Base-by-base conservation (phyloP, 2,888 invertebrate species). In the Pardosa pseudoannulata region DNA sequence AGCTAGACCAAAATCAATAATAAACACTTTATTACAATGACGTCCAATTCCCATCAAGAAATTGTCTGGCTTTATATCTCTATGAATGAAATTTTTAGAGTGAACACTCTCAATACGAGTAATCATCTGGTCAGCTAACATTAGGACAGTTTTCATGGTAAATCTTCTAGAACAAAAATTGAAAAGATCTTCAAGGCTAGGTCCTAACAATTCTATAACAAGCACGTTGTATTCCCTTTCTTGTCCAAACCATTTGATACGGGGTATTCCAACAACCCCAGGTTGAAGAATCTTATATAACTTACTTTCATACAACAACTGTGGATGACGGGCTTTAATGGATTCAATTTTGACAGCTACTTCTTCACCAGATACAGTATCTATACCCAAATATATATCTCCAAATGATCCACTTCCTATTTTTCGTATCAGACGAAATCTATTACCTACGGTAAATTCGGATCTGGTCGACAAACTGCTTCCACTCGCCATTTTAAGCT, bases 301-400 rank as follows among this genome's bases (percentile, higher is more conserved):
- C 94, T 98, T 98, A 92, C 98, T 98, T 93, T 99, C 99, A 94
- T 99, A 99, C 93, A 99, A 98, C 90, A 99, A 94, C 93, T 99
- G 99, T 88, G 99, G 99, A 93, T 99, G 99, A 92, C 98, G 96
- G 90, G 99, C 98, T 93, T 98, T 97, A 92, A 98, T 96, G 93
- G 98, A 99, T 96, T 99, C 99, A 93, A 99, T 93, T 94, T 99
- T 99, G 91, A 99, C 99, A 90, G 99, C 99, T 91, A 99, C 99
- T 93, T 99, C 99, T 93, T 99, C 89, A 36, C 89, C 89, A 89
- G 88, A 89, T 19, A 88, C 85, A 29, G 88, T 88, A 92, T 97
- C 97, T 91, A 97, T 97, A 92, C 97, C 98, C 92, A 99, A 93
- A 93, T 99, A 99, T 93, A 99, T 99, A 93, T 99, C 99, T 91